Base-by-base conservation (phyloP, 2,797 vertebrate species). In the Gephyroberyx darwinii region DNA sequence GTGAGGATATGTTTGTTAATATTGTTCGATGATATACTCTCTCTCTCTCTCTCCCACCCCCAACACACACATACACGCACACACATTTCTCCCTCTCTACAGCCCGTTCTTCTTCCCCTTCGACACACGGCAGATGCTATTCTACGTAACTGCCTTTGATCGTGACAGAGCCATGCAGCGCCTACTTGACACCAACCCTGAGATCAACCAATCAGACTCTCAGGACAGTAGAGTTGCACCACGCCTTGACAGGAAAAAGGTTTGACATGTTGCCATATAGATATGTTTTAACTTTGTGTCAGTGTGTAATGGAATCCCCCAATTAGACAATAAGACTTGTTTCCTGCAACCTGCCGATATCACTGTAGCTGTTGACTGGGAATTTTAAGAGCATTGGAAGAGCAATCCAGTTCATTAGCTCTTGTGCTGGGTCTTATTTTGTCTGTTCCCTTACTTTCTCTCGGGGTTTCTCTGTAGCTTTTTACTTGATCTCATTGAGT, bases 91-190 rank as follows among this genome's bases (percentile, higher is more conserved):
- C 45, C 9, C 35, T 65, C 69, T 74, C 73, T 86, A 5, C 91
- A 99, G 98, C 92, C 98, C 98, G 0, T 99, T 98, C 94, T 99
- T 99, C 93, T 99, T 99, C 91, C 98, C 98, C 0, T 99, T 99
- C 82, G 98, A 99, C 89, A 99, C 98, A n/a, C 95, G 97, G 82
- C 98, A 99, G 96, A 99, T 99, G 98, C 91, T 99, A 58, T 99
- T 99, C 88, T 99, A 99, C 19, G 98, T 99, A 56, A 99, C 98
- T 8, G 98, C 98, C 31, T 99, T 99, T 89, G 98, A 99, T 87
- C 95, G 98, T 1, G 98, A 99, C 84, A 93, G 98, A 86, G 98
- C 98, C 90, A 99, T 99, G 98, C 98, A 99, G 64, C 95, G 98
- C 77, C 91, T 99, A 5, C 93, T 99, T 65, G 98, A 99, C 90